Evolutionary conservation across 2,888 invertebrate species (phyloP).

Genomic region (Drosophila mimetica): DNA sequence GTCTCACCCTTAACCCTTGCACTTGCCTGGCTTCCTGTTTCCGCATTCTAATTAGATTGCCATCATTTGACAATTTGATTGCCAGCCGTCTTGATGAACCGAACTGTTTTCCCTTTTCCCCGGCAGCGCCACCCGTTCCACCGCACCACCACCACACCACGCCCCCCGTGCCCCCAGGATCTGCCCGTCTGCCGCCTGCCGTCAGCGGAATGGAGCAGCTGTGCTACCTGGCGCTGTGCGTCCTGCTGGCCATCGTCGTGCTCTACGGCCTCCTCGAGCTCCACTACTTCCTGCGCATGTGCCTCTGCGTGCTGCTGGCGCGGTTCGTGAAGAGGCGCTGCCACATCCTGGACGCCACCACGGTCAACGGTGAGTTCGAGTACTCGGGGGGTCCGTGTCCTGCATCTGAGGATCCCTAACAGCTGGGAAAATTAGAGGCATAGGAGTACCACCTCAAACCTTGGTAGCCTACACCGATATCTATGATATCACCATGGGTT

Average conservation of each 20-base stretch:
- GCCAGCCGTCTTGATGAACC: slow-evolving; percentile 2
- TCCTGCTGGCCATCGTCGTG: slow-evolving; percentile 83
- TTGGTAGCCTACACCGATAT: no score
- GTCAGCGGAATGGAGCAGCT: slow-evolving; percentile 61
- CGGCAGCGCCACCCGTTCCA: slow-evolving; percentile 14
- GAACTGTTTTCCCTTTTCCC: neutral
- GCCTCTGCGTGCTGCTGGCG: slow-evolving; percentile 88
- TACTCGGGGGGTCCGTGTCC: neutral
- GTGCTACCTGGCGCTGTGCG: slow-evolving; percentile 80
- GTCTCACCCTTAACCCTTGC: slow-evolving; percentile 16
- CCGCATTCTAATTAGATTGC: slow-evolving; percentile 39
- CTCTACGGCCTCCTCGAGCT: slow-evolving; percentile 88
- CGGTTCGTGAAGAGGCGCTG: slow-evolving; percentile 87
- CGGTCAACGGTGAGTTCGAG: slow-evolving; percentile 87
- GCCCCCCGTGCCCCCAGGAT: neutral
- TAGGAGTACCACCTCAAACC: neutral
- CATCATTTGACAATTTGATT: slow-evolving; percentile 34
- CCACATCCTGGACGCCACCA: slow-evolving; percentile 88
- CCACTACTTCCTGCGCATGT: slow-evolving; percentile 90
- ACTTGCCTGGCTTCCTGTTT: slow-evolving; percentile 39
- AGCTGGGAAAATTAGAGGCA: neutral
- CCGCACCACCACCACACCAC: slow-evolving; percentile 6
- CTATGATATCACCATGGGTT: no score
- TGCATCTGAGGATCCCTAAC: neutral
- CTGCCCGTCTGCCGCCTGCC: neutral